phyloP scores from a whole-genome alignment of 2,888 invertebrate genomes.

The Diabrotica balteata region DNA sequence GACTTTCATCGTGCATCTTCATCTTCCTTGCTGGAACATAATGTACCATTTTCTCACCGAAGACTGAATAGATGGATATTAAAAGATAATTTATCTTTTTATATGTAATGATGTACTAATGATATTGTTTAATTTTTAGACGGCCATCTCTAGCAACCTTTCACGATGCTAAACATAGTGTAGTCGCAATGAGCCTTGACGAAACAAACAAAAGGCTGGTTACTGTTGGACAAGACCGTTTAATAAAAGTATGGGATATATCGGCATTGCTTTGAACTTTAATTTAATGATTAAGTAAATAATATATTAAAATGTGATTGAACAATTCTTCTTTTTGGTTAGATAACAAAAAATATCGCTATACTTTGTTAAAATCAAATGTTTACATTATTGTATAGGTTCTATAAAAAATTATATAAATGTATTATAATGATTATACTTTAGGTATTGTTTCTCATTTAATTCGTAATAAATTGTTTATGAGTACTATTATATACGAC shows the following conservation, averaged over 20 bases:
- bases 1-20: not conserved
- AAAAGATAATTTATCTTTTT: not conserved
- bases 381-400: constrained; percentile 54
- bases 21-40: not conserved
- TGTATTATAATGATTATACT: constrained; percentile 33
- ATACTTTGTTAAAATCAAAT: constrained; percentile 52
- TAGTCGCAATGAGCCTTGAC: constrained; percentile 88
- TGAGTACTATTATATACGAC: constrained; percentile 13
- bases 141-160: constrained; percentile 92
- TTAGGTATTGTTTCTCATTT: constrained; percentile 31
- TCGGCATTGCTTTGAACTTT: constrained; percentile 64
- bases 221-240: constrained; percentile 93
- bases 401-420: constrained; percentile 42
- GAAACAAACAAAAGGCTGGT: constrained; percentile 86
- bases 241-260: constrained; percentile 93
- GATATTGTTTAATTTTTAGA: constrained; percentile 59
- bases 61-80: no score
- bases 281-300: constrained; percentile 29
- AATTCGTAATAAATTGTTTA: constrained; percentile 33
- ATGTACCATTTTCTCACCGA: not conserved
- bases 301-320: constrained; percentile 56
- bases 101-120: not conserved
- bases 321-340: constrained; percentile 36
- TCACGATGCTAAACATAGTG: constrained; percentile 93
- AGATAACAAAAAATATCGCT: constrained; percentile 49